A percentile compares a stretch with the other conserved stretches of the same genome.
phyloP scores from a whole-genome alignment of 2,888 invertebrate genomes.

The Sminthurinus aureus region DNA sequence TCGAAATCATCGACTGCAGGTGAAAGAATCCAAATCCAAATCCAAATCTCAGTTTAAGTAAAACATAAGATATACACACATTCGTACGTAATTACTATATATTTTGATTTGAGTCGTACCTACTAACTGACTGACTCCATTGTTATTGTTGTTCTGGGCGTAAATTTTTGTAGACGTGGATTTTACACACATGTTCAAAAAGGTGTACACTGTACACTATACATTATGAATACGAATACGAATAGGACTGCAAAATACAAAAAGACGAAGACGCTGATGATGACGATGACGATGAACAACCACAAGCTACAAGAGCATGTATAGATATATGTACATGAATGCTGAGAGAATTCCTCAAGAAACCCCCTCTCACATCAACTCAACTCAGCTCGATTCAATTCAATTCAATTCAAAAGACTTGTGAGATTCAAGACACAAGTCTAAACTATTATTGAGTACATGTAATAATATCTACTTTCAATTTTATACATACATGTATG shows the following conservation, averaged over 20 bases:
- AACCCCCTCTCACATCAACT: constrained; percentile 28
- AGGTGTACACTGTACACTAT: background rate
- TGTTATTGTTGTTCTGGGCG: background rate
- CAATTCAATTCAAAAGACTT: background rate
- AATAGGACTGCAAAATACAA: background rate
- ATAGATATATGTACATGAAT: no score
- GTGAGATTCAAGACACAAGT: no score
- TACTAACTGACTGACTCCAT: background rate
- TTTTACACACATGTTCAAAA: background rate
- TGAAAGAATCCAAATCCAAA: no score
- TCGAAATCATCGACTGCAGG: no score
- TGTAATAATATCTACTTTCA: background rate
- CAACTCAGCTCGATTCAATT: no score
- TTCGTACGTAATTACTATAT: background rate
- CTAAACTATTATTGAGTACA: background rate
- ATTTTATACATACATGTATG: background rate
- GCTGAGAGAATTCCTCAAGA: constrained; percentile 6
- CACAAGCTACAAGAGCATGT: no score
- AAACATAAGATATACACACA: background rate
- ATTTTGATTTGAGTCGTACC: background rate
- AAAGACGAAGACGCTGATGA: background rate
- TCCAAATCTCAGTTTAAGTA: no score
- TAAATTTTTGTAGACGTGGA: background rate
- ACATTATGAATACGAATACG: background rate
- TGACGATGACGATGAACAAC: no score